Conservation (phyloP, 2,113 vertebrate species). For the Dasypus novemcinctus region DNA sequence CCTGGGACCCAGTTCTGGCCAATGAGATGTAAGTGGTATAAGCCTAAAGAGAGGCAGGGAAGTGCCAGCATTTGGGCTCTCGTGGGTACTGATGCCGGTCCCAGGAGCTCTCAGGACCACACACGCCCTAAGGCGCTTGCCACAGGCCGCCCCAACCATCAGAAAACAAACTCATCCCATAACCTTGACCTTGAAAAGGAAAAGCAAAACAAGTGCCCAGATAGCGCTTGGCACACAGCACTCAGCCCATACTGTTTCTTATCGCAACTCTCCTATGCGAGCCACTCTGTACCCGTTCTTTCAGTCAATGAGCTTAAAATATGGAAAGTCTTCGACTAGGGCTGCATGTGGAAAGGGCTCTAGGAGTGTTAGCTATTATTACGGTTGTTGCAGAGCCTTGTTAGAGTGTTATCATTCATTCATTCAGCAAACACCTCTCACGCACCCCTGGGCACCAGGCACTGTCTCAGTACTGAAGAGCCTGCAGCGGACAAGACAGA, state of each 20-base stretch:
- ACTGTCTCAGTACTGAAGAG: neutral
- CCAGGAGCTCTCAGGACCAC: neutral
- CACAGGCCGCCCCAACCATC: neutral
- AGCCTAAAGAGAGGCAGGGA: too few species aligned
- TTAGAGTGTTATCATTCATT: too few species aligned
- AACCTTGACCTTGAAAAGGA: neutral
- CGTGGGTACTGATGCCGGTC: accelerated
- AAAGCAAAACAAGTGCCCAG: too few species aligned
- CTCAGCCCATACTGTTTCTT: accelerated
- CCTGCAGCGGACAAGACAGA: neutral
- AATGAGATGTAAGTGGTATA: too few species aligned
- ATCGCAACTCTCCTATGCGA: accelerated
- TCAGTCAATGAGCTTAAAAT: accelerated
- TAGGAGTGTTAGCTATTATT: accelerated
- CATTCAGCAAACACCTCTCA: neutral
- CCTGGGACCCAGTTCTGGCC: too few species aligned
- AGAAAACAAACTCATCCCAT: neutral
- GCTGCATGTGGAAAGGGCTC: accelerated
- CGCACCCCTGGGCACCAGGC: neutral
- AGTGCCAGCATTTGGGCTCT: neutral
- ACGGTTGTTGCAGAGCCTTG: too few species aligned
- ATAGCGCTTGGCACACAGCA: too few species aligned
- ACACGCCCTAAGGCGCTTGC: too few species aligned
- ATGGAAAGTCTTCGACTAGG: neutral
- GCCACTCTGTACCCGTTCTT: accelerated